Evolutionary conservation across 2,888 invertebrate genomes (phyloP), one percentile per base, ranked within the genome.

Genomic region (Ethmia dodecea): DNA sequence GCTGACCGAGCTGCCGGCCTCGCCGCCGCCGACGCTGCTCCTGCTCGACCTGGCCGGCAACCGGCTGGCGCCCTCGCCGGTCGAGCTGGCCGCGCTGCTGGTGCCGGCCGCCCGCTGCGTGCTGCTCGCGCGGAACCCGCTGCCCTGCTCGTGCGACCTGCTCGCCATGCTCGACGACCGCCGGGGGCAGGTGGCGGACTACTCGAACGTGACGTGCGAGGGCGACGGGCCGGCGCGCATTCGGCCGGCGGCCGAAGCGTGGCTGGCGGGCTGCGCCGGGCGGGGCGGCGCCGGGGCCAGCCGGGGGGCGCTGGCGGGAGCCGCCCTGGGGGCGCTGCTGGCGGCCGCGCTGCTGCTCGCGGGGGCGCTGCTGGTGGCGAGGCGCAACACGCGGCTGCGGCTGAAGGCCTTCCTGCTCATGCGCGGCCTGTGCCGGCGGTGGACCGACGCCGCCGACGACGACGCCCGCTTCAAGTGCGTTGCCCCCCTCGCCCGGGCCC

Each of bases 51-150:
- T 59, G 5, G 24, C 40, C 4, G 16, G 33, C 31, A 56, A 55
- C 38, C 6, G 0, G 3, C 37, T 55, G 5, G 22, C 14, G 3
- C 18, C 22, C 1, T 28, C 45, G 5, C 56, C 50, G n/a, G n/a
- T 28, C n/a, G 31, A 8, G 15, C 31, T 33, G 35, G 13, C 28
- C 35, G 13, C 9, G 24, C 13, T 16, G 32, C 24, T 27, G 32
- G 13, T 30, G 15, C 28, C 39, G 26, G 10, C 5, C 43, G 43
- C 24, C 33, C 24, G 32, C 33, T 25, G 11, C 3, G 28, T 55
- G 26, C 30, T 29, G 9, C 36, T 61, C 5, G 41, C 50, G 5
- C 32, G 33, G 9, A 60, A 61, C 37, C 52, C 52, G 13, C 25
- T 18, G 24, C 15, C 18, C 10, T n/a, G 16, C 31, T 10, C 11